A percentile compares a stretch with the other conserved stretches of the same genome.
Evolutionary conservation across 2,113 vertebrate species (phyloP).

Genomic region (Gavialis gangeticus): DNA sequence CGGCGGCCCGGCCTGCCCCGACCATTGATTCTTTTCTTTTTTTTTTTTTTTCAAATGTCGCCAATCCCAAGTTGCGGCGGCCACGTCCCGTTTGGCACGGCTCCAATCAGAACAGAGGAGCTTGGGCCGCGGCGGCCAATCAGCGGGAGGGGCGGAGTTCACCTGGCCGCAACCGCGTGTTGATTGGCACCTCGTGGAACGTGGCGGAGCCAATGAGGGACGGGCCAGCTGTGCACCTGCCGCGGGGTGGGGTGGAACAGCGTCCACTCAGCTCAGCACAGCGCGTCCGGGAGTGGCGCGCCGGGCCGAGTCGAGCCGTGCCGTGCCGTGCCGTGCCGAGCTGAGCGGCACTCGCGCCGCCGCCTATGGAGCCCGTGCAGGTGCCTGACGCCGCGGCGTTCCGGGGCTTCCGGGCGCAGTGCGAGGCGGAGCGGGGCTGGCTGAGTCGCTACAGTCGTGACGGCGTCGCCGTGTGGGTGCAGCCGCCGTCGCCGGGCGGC

Average conservation of each 20-base stretch:
- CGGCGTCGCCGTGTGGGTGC: constrained; percentile 81
- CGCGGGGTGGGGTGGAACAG: neutral
- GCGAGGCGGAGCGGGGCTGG: constrained; percentile 78
- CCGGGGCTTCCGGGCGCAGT: constrained; percentile 77
- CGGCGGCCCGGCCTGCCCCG: neutral
- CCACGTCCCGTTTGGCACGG: too few relatives aligned
- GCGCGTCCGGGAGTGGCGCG: neutral
- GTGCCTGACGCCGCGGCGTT: constrained; percentile 77
- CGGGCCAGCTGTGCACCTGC: neutral
- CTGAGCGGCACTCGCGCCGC: neutral
- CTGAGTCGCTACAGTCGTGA: constrained; percentile 72
- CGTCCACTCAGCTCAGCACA: neutral
- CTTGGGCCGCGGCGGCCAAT: neutral
- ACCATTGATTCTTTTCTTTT: too few relatives aligned
- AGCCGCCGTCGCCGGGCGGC: neutral
- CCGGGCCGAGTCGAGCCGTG: neutral
- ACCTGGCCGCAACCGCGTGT: neutral
- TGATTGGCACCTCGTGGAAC: neutral
- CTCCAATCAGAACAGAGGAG: too few relatives aligned
- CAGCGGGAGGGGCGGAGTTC: neutral
- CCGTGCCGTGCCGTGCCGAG: neutral
- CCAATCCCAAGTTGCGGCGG: neutral
- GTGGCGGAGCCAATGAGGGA: neutral
- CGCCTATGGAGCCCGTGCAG: constrained; percentile 26
- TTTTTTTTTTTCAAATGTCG: neutral